phyloP scores from a whole-genome alignment of 2,113 vertebrate genomes.

The Catharus minimus region DNA sequence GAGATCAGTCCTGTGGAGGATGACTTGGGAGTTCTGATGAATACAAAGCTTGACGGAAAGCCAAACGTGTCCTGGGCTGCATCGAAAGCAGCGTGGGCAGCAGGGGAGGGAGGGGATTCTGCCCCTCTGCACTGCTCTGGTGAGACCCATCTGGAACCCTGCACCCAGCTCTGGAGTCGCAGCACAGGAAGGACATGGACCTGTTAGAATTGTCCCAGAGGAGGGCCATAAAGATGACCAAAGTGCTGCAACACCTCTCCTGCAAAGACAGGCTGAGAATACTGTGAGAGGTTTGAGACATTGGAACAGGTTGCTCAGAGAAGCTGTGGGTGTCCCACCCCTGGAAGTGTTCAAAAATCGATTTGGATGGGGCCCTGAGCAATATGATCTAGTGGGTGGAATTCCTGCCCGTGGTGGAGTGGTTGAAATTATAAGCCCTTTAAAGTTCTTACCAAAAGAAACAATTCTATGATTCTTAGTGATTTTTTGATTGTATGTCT shows the following conservation, averaged over 20 bases:
- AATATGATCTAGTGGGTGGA: neutral
- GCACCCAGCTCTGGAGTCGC: neutral
- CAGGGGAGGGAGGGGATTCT: neutral
- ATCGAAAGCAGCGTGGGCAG: accelerated
- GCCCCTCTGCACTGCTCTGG: neutral
- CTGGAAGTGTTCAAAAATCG: neutral
- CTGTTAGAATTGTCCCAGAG: neutral
- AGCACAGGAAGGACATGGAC: neutral
- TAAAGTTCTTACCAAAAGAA: neutral
- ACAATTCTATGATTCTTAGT: neutral
- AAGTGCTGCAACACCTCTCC: neutral
- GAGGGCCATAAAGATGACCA: neutral
- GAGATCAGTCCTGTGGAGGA: neutral
- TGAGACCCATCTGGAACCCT: neutral
- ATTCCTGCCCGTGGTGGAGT: neutral
- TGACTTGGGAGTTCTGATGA: neutral
- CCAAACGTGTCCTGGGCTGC: accelerated
- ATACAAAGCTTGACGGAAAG: neutral
- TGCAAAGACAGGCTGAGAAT: neutral
- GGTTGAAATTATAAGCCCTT: neutral
- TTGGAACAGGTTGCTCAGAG: neutral
- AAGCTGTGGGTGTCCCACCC: neutral
- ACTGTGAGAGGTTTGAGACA: neutral
- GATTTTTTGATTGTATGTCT: neutral
- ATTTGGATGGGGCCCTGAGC: too few species aligned